These are phyloP conservation scores for Leptoteleia sp. DNA, from an alignment of 1,140 invertebrate species.

Conservation along the genomic window DNA sequence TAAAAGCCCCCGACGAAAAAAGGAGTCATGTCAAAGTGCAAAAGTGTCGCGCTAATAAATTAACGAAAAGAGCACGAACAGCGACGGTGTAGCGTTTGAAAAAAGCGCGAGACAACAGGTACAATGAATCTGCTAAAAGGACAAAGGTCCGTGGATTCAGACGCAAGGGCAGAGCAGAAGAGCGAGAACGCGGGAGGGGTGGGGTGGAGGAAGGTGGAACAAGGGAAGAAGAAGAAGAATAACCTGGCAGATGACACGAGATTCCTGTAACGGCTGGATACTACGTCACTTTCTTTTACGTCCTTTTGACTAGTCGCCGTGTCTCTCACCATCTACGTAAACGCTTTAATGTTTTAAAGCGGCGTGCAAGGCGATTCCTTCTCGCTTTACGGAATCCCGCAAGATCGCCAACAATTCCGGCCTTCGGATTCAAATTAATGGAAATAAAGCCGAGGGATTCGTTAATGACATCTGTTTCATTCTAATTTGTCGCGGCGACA, in stretches of 20 bases:
- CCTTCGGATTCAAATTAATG: conserved; percentile 60
- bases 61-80: conserved; percentile 46
- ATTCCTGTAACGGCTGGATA: conserved; percentile 74
- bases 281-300: conserved; percentile 75
- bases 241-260: conserved; percentile 75
- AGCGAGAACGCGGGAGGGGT: conserved; percentile 3
- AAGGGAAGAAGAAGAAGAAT: conserved; percentile 63
- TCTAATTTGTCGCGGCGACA: conserved; percentile 51
- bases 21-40: background rate
- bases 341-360: conserved; percentile 67
- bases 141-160: conserved; percentile 75
- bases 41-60: conserved; percentile 37
- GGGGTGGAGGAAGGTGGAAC: conserved; percentile 47
- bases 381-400: conserved; percentile 63
- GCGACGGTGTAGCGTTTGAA: conserved; percentile 19
- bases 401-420: conserved; percentile 57
- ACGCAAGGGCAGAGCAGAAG: conserved; percentile 41
- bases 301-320: conserved; percentile 63
- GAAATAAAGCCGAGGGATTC: conserved; percentile 49
- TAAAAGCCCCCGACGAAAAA: too few species aligned
- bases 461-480: conserved; percentile 61
- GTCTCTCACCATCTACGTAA: conserved; percentile 64
- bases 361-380: conserved; percentile 59
- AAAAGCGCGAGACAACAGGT: conserved; percentile 65
- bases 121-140: conserved; percentile 69